Base-by-base conservation (phyloP, 2,888 invertebrate species). In the Chironomus riparius region DNA sequence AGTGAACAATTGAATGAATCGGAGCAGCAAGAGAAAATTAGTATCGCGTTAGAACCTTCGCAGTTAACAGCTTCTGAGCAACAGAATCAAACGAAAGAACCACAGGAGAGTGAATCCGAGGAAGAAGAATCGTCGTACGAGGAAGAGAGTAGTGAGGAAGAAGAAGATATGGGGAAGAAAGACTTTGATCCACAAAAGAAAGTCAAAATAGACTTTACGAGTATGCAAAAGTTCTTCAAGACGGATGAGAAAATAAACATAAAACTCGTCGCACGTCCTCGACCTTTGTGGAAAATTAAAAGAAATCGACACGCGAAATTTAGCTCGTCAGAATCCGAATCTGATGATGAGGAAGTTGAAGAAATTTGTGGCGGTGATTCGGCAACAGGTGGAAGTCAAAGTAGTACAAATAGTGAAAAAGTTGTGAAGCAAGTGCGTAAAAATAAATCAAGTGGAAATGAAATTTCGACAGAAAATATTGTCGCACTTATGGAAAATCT, bases 251-350 rank as follows among this genome's bases (percentile, higher is more conserved):
- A 85, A 73, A 86, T 88, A 38, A 79, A 85, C 4, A 87, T 85
- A 80, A 87, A 87, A 21, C 81, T 89, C 71, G 87, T 88, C 79
- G 89, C 89, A 21, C 88, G 88, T 70, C 89, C 89, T 72, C 85
- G 88, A 72, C 89, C 89, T 4, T 82, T 89, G 47, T 88, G 87
- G 80, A 89, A 88, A 81, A 85, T 84, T 80, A 78, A 74, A 68
- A 81, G 83, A 76, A 81, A 82, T 48, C 68, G 78, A 77, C 68
- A 77, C 69, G 50, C 68, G 72, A 82, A 82, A 76, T 82, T 79
- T 81, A 85, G 85, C 76, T 86, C 86, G 78, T 85, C 87, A 15
- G 81, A 82, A 7, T 82, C 82, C 24, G 86, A 87, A 75, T 80
- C 81, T 28, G 82, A 82, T 2, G 79, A 82, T 62, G 83, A 83